A percentile compares a stretch with the other conserved stretches of the same genome.
Evolutionary conservation across 1,140 invertebrate species (phyloP).

Genomic region (Rhagoletis pomonella): DNA sequence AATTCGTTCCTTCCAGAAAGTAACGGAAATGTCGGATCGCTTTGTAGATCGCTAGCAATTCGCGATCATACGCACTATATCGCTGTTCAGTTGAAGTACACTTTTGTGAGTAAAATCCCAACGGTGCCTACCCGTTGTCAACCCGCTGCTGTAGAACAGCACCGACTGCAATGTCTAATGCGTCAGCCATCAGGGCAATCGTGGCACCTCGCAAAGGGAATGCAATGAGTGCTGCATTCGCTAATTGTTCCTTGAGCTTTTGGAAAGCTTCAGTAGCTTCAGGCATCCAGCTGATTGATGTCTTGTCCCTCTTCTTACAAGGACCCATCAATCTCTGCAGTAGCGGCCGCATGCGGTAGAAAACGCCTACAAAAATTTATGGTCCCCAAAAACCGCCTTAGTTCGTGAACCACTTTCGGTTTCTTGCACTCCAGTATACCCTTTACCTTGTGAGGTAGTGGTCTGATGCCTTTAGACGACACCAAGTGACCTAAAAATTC

Average conservation of each 20-base stretch:
- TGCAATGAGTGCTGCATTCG: not conserved
- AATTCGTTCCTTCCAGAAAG: not conserved
- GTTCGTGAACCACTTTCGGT: not conserved
- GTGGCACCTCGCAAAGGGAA: not conserved
- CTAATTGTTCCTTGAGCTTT: not conserved
- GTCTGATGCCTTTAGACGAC: not conserved
- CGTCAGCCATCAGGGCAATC: not conserved
- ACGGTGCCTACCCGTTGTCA: not conserved
- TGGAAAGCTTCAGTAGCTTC: constrained; percentile 2
- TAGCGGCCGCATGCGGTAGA: not conserved
- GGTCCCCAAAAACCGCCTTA: not conserved
- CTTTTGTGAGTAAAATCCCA: constrained; percentile 33
- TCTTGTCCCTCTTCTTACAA: constrained; percentile 31
- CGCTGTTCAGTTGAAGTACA: not conserved
- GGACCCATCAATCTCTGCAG: not conserved
- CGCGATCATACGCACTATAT: constrained; percentile 50
- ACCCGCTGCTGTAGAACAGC: not conserved
- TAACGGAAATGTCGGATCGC: constrained; percentile 25
- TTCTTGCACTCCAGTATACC: not conserved
- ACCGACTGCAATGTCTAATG: constrained; percentile 5
- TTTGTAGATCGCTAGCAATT: constrained; percentile 22
- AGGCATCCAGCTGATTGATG: not conserved
- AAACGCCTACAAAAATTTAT: constrained; percentile 34
- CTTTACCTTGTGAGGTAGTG: not conserved
- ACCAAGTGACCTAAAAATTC: constrained; percentile 58